These are phyloP conservation scores for Enteromius afrohamiltoni DNA, from an alignment of 2,797 vertebrate genomes.

Conservation along the genomic window DNA sequence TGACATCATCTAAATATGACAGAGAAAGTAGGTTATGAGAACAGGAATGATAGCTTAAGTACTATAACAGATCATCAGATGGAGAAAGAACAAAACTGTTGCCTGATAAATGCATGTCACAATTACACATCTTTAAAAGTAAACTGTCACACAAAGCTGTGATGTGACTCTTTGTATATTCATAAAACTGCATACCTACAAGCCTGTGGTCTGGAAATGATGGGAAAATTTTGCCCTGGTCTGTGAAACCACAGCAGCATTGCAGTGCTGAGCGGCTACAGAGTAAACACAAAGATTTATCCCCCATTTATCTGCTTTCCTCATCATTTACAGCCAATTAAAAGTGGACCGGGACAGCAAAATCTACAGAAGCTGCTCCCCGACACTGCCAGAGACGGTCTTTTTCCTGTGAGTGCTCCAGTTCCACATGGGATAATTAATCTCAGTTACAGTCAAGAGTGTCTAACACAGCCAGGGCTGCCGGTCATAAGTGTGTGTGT, in stretches of 20 bases:
- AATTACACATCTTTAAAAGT: background rate
- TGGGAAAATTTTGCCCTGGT: background rate
- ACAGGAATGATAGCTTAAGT: background rate
- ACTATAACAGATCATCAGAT: background rate
- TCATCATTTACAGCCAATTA: constrained; percentile 77
- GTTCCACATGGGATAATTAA: constrained; percentile 78
- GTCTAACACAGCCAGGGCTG: constrained; percentile 37
- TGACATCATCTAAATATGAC: background rate
- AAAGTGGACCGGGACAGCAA: constrained; percentile 60
- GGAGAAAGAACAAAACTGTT: background rate
- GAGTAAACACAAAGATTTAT: constrained; percentile 59
- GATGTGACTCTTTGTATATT: background rate
- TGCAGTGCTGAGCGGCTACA: constrained; percentile 39
- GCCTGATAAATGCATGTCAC: background rate
- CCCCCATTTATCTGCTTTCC: constrained; percentile 52
- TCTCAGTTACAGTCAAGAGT: constrained; percentile 60
- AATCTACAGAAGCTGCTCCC: constrained; percentile 71
- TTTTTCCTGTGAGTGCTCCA: constrained; percentile 67
- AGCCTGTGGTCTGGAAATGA: background rate
- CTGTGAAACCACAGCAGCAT: constrained; percentile 25
- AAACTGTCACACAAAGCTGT: background rate
- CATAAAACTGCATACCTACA: background rate
- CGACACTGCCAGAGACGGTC: constrained; percentile 62
- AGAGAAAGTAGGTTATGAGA: background rate
- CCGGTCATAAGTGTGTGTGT: constrained; percentile 41